phyloP scores from a whole-genome alignment of 2,113 vertebrate species.

The Cisticola juncidis region DNA sequence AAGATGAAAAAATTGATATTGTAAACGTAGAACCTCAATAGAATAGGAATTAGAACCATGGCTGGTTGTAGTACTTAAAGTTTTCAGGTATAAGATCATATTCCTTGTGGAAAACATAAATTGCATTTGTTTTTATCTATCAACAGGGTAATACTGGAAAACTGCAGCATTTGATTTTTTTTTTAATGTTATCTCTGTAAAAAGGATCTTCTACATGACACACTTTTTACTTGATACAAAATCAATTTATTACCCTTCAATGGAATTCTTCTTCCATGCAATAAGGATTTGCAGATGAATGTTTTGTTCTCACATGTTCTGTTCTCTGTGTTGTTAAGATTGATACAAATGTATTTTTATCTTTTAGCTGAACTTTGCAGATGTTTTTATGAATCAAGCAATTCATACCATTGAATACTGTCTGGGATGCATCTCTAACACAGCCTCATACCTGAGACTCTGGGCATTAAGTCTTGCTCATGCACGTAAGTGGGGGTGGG shows the following conservation, averaged over 20 bases:
- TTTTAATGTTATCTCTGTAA: background rate
- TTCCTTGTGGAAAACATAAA: background rate
- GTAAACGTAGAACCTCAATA: background rate
- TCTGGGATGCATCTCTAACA: conserved; percentile 95
- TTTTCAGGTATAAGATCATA: background rate
- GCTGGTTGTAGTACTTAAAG: background rate
- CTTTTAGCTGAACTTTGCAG: conserved; percentile 85
- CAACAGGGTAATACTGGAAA: background rate
- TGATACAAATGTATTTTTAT: background rate
- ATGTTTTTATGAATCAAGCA: conserved; percentile 87
- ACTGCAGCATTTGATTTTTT: background rate
- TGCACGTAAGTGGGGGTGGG: conserved; percentile 83
- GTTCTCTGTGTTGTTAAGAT: background rate
- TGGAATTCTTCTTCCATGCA: background rate
- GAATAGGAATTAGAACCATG: background rate
- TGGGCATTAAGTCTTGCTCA: conserved; percentile 98
- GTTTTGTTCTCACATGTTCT: background rate
- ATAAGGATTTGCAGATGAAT: background rate
- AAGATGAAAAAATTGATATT: background rate
- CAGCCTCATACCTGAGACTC: conserved; percentile 93
- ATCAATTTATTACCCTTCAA: background rate
- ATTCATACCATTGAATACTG: conserved; percentile 98
- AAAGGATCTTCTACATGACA: background rate
- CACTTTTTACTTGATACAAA: no score
- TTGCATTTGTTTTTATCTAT: background rate